These are phyloP conservation scores for Chrysemys picta DNA, from an alignment of 2,113 vertebrate species.

Conservation along the genomic window DNA sequence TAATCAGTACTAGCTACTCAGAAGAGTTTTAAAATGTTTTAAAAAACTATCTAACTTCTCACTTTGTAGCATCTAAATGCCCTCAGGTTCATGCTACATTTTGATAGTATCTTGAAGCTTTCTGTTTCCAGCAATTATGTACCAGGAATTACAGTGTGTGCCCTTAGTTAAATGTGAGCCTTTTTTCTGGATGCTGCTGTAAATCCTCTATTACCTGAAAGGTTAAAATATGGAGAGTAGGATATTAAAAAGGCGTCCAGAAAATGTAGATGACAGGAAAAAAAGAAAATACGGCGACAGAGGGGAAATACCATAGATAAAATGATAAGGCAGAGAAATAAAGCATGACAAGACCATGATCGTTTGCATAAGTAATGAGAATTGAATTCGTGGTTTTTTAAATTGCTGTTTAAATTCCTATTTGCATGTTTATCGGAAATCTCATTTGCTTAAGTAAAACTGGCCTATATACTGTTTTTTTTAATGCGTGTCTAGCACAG, in stretches of 20 bases:
- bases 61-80: conserved; percentile 19
- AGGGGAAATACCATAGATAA: conserved; percentile 70
- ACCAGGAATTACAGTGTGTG: conserved; percentile 41
- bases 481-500: conserved; percentile 24
- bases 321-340: conserved; percentile 70
- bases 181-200: conserved; percentile 28
- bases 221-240: conserved; percentile 51
- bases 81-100: conserved; percentile 39
- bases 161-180: conserved; percentile 18
- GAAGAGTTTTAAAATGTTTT: conserved; percentile 37
- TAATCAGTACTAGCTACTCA: neutral
- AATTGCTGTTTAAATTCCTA: conserved; percentile 74
- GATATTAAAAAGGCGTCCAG: conserved; percentile 55
- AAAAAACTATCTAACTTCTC: conserved; percentile 33
- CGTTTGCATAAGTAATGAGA: conserved; percentile 70
- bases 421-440: conserved; percentile 75
- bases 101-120: conserved; percentile 48
- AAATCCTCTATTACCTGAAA: conserved; percentile 43
- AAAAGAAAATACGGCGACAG: conserved; percentile 49
- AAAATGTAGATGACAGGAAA: conserved; percentile 69
- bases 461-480: conserved; percentile 58
- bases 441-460: conserved; percentile 71
- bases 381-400: conserved; percentile 62
- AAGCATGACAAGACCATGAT: conserved; percentile 59
- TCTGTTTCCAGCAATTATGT: conserved; percentile 39